Evolutionary conservation across 2,113 vertebrate genomes (phyloP).

Genomic region (Lepus europaeus): DNA sequence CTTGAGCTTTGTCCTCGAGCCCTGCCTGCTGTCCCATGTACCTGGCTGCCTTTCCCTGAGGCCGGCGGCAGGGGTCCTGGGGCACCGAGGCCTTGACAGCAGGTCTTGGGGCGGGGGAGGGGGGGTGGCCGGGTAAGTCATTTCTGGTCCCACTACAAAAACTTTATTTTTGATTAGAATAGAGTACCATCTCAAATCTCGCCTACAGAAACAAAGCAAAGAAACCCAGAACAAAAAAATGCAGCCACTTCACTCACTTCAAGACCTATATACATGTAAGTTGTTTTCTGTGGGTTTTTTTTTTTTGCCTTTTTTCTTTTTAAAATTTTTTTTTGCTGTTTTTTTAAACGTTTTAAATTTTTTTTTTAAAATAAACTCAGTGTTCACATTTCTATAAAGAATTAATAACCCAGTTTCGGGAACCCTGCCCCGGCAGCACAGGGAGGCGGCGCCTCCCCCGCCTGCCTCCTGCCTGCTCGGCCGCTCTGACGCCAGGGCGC

Average conservation of each 20-base stretch:
- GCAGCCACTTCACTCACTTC: constrained; percentile 73
- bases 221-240: background rate
- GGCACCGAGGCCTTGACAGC: constrained; percentile 11
- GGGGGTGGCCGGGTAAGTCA: constrained; percentile 51
- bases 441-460: constrained; percentile 43
- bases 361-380: constrained; percentile 80
- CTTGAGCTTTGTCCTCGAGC: background rate
- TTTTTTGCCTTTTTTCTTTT: background rate
- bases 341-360: constrained; percentile 19
- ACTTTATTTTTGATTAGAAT: constrained; percentile 79
- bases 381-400: constrained; percentile 84
- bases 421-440: constrained; percentile 57
- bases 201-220: constrained; percentile 63
- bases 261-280: constrained; percentile 81
- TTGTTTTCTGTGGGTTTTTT: constrained; percentile 76
- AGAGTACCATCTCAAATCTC: constrained; percentile 83
- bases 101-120: background rate
- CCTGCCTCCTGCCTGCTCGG: background rate
- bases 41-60: background rate
- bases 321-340: constrained; percentile 23
- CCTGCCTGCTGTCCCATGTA: background rate
- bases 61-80: background rate
- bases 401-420: constrained; percentile 74
- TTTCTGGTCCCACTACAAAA: constrained; percentile 83
- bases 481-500: constrained; percentile 50